Evolutionary conservation across 2,113 vertebrate genomes (phyloP).

Genomic region (Indri indri): DNA sequence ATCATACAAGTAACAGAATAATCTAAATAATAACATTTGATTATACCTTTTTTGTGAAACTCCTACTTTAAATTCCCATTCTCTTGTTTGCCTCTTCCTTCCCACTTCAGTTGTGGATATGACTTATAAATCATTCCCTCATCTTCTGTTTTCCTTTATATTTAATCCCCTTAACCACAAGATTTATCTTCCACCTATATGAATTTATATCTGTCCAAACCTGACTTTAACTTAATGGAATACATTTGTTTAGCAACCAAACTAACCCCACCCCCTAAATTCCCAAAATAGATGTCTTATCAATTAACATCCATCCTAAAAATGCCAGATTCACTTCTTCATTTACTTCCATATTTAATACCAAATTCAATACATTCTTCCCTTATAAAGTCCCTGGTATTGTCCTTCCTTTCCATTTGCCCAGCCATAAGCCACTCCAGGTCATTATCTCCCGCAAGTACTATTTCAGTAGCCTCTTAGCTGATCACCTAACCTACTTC

Average conservation of each 20-base stretch:
- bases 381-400: background rate
- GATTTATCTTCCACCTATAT: background rate
- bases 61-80: background rate
- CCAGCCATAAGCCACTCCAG: conserved; percentile 26
- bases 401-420: conserved; percentile 31
- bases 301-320: conserved; percentile 34
- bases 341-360: background rate
- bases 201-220: background rate
- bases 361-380: conserved; percentile 1
- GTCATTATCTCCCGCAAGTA: conserved; percentile 28
- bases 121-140: background rate
- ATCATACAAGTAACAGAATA: background rate
- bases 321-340: background rate
- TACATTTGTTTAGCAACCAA: conserved; percentile 25
- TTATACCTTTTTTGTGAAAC: background rate
- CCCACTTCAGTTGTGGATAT: background rate
- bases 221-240: conserved; percentile 5
- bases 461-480: conserved; percentile 67
- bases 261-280: background rate
- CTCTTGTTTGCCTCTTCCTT: background rate
- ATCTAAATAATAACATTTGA: background rate
- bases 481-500: conserved; percentile 56
- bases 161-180: background rate
- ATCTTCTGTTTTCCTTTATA: conserved; percentile 5
- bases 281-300: background rate